Conservation (phyloP, 2,113 vertebrate genomes). For the Caloenas nicobarica region DNA sequence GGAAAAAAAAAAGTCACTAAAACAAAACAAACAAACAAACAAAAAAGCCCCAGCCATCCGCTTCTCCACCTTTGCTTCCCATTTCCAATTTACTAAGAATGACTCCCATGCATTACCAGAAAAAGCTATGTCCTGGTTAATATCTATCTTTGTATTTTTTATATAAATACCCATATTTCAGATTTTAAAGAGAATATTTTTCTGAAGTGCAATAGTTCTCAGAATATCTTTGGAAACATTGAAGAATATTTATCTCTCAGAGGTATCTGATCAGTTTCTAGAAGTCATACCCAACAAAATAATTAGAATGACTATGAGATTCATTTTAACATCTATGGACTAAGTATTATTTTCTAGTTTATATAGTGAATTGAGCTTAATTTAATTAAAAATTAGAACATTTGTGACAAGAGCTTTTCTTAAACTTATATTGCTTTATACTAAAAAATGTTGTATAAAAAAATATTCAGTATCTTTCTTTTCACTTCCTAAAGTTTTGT, state of each 20-base stretch:
- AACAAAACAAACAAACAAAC: accelerated
- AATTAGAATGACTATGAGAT: neutral
- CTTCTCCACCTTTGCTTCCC: neutral
- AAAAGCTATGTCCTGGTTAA: neutral
- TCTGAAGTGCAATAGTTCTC: neutral
- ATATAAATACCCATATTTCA: neutral
- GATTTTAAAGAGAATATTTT: neutral
- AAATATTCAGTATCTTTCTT: neutral
- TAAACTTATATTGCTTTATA: neutral
- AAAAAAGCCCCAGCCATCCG: accelerated
- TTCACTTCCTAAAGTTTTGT: neutral
- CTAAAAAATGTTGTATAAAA: neutral
- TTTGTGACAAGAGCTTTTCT: neutral
- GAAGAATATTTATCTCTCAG: neutral
- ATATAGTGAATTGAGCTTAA: neutral
- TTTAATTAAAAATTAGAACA: neutral
- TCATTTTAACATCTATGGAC: neutral
- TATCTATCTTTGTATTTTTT: neutral
- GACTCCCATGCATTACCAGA: neutral
- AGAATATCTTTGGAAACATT: neutral
- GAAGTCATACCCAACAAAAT: neutral
- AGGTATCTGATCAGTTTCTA: neutral
- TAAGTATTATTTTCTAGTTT: neutral
- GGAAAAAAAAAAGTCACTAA: neutral
- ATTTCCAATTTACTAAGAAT: neutral